Evolutionary conservation across 2,113 vertebrate genomes (phyloP).

Genomic region (Gallinago media): DNA sequence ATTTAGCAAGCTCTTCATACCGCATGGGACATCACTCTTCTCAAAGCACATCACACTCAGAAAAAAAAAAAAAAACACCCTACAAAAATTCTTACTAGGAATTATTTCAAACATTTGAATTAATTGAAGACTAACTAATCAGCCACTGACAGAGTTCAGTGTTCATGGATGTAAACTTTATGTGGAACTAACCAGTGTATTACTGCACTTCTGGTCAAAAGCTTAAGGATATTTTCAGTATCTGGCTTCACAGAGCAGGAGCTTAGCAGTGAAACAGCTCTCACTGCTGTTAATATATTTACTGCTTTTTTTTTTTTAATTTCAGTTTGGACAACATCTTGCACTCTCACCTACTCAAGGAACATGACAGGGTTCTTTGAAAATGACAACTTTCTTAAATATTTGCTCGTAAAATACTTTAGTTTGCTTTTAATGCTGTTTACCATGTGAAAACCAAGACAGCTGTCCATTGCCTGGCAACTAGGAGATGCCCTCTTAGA

Average conservation of each 20-base stretch:
- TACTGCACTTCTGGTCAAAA: not conserved
- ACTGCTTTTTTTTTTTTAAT: not conserved
- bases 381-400: not conserved
- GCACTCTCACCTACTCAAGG: not conserved
- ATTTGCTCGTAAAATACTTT: not conserved
- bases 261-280: not conserved
- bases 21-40: not conserved
- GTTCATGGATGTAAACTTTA: not conserved
- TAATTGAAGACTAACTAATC: not conserved
- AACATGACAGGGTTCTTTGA: not conserved
- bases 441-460: not conserved
- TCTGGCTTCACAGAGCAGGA: not conserved
- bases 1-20: not conserved
- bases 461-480: not conserved
- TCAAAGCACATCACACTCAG: not conserved
- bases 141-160: not conserved
- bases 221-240: not conserved
- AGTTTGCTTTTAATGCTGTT: not conserved
- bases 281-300: not conserved
- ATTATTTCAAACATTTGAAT: not conserved
- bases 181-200: not conserved
- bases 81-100: not conserved
- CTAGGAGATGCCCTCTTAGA: not conserved
- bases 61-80: not conserved
- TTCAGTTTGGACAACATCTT: not conserved